Evolutionary conservation across 2,888 invertebrate species (phyloP).

Genomic region (Drosophila stalkeri): DNA sequence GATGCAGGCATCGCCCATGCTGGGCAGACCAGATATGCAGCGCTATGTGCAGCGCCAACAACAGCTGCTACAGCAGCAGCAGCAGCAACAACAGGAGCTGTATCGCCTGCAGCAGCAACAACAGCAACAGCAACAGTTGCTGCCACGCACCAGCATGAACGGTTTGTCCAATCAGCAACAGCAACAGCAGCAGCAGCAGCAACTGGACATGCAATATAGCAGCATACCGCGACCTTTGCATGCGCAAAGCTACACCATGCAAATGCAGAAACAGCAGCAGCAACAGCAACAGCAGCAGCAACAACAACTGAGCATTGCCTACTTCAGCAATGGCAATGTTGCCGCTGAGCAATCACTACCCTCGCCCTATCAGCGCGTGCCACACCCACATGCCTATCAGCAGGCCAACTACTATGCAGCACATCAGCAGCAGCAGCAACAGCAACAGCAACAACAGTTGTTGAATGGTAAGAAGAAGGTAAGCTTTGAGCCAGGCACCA

Average conservation of each 20-base stretch:
- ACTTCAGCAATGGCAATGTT: constrained; percentile 80
- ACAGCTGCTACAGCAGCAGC: constrained; percentile 76
- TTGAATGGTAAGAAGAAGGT: constrained; percentile 88
- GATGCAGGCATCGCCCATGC: constrained; percentile 78
- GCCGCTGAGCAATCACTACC: constrained; percentile 50
- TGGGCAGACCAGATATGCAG: constrained; percentile 81
- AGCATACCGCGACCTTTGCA: constrained; percentile 67
- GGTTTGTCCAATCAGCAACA: constrained; percentile 81
- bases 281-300: constrained; percentile 69
- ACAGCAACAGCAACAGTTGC: constrained; percentile 79
- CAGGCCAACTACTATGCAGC: constrained; percentile 74
- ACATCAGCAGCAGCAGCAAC: constrained; percentile 41
- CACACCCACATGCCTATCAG: constrained; percentile 87
- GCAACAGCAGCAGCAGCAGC: constrained; percentile 72
- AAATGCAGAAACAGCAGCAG: constrained; percentile 74
- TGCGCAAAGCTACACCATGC: constrained; percentile 77
- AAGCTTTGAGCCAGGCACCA: constrained; percentile 90
- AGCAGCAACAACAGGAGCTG: constrained; percentile 79
- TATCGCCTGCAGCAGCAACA: constrained; percentile 77
- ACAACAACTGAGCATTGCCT: constrained; percentile 60
- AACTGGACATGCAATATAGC: constrained; percentile 72
- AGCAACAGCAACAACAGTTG: constrained; percentile 71
- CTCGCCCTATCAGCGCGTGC: constrained; percentile 88
- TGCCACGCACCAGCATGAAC: constrained; percentile 84
- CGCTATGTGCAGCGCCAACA: constrained; percentile 83